Evolutionary conservation across 2,888 invertebrate genomes (phyloP).

Genomic region (Carterocephalus palaemon): DNA sequence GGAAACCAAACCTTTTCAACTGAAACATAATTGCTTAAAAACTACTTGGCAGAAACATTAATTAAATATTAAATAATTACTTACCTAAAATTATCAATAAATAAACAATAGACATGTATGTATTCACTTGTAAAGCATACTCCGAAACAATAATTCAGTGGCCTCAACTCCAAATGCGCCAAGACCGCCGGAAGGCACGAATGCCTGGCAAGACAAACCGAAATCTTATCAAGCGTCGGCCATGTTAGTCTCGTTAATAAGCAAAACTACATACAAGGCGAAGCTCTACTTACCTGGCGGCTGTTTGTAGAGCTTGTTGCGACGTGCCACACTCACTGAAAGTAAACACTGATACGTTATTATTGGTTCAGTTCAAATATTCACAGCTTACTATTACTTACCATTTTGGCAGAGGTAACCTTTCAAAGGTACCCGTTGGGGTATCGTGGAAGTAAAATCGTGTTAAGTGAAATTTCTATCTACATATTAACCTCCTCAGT

Average conservation of each 20-base stretch:
- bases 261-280: constrained; percentile 73
- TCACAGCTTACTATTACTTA: constrained; percentile 32
- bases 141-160: constrained; percentile 34
- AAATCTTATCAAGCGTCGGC: constrained; percentile 75
- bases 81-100: no score
- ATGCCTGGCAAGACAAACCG: constrained; percentile 71
- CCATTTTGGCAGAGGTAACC: constrained; percentile 29
- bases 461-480: no score
- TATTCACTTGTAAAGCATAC: constrained; percentile 49
- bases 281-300: constrained; percentile 64
- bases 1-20: no score
- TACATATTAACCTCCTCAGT: no score
- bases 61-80: constrained; percentile 24
- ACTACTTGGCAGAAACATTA: constrained; percentile 4
- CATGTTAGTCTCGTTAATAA: constrained; percentile 75
- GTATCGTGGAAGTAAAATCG: constrained; percentile 9
- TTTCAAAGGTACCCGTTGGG: constrained; percentile 9
- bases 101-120: no score
- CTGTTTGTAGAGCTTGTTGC: constrained; percentile 63
- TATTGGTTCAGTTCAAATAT: constrained; percentile 44
- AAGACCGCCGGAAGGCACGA: constrained; percentile 68
- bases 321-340: constrained; percentile 52
- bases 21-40: no score
- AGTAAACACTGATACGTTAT: constrained; percentile 63
- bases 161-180: constrained; percentile 67